Evolutionary conservation across 2,113 vertebrate species (phyloP), one percentile per base, ranked within the genome.

Genomic region (Eubucco bourcierii): DNA sequence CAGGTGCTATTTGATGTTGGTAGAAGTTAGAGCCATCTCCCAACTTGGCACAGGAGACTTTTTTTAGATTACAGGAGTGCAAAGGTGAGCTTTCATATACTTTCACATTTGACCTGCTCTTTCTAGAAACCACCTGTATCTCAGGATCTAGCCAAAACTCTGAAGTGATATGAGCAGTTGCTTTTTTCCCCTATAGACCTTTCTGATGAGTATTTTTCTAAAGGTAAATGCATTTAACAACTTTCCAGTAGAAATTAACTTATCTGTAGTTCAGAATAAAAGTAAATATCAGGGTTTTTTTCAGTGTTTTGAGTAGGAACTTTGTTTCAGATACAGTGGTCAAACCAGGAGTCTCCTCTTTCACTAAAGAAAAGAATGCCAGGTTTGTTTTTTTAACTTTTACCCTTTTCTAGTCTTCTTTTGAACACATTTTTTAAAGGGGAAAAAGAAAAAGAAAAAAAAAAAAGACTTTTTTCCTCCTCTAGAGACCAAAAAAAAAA

Each of bases 1-100:
- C 92, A 95, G 94, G 92, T 95, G 92, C 66, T 94, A 70, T 56
- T 46, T 94, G 79, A 91, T 90, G 66, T 75, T 80, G 44, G 65
- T 80, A 58, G 82, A 91, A 94, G 91, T 84, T 50, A 78, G 39
- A 94, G 76, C 34, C 70, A 80, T 83, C 80, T 75, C 86, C 73
- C 63, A 85, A 44, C 65, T 78, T 90, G 50, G 39, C 91, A 84
- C 46, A 90, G 77, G 74, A 78, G 87, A 84, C 44, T n/a, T 67
- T 84, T 76, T 65, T 61, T 63, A 87, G 86, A 68, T 66, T 79
- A 84, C 50, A 59, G 17, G 28, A 89, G 72, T 77, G 61, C 79
- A 94, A 94, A 96, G 73, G 82, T 93, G 61, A 91, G 50, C 24
- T 86, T 94, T 92, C 76, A 64, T 31, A 73, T 37, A 59, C 44